phyloP scores from a whole-genome alignment of 2,888 invertebrate species.

The Odiellus spinosus region DNA sequence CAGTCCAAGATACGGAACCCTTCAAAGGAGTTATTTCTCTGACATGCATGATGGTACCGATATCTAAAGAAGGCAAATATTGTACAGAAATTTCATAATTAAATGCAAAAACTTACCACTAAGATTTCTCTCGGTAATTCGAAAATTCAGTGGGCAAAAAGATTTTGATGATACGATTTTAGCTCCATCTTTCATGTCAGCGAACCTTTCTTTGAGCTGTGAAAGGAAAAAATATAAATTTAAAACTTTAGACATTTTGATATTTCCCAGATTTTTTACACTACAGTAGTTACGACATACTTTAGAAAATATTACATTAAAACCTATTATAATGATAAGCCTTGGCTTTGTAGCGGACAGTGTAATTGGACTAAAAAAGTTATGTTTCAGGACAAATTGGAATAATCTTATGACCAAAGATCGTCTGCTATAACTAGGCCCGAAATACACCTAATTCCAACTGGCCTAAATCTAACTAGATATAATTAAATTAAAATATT shows the following conservation, averaged over 20 bases:
- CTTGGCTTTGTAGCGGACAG: too few relatives aligned
- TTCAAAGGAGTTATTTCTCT: slow-evolving; percentile 70
- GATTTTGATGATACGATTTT: slow-evolving; percentile 96
- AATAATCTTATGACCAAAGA: too few relatives aligned
- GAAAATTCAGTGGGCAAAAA: slow-evolving; percentile 95
- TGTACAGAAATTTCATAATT: background rate
- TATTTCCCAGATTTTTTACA: too few relatives aligned
- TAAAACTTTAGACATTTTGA: background rate
- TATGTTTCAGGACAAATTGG: too few relatives aligned
- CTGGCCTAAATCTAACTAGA: too few relatives aligned
- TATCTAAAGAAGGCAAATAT: slow-evolving; percentile 40
- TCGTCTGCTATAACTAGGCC: too few relatives aligned
- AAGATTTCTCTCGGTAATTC: slow-evolving; percentile 92
- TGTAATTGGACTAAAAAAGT: too few relatives aligned
- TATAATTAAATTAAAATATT: too few relatives aligned
- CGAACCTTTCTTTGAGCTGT: slow-evolving; percentile 85
- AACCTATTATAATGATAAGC: too few relatives aligned
- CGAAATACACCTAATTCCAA: too few relatives aligned
- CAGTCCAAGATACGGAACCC: slow-evolving; percentile 97
- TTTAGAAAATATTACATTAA: too few relatives aligned
- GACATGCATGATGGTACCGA: slow-evolving; percentile 97
- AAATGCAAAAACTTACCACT: slow-evolving; percentile 45
- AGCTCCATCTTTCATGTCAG: slow-evolving; percentile 86
- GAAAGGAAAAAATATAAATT: background rate
- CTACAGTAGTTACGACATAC: too few relatives aligned